Evolutionary conservation across 2,888 invertebrate genomes (phyloP).

Genomic region (Sepioteuthis lessoniana): DNA sequence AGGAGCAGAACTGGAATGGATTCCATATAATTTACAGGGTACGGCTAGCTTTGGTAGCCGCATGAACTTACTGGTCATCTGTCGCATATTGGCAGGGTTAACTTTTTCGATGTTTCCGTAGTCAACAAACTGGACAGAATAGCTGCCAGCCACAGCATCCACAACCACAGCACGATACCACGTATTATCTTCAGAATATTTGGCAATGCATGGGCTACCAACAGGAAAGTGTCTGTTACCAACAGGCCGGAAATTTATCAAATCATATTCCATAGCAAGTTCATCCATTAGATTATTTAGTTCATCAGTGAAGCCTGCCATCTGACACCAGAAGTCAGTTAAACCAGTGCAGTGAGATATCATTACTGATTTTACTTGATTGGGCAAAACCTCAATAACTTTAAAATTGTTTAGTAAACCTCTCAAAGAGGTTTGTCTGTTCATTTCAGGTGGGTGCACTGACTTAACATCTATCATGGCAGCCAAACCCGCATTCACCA

Average conservation of each 20-base stretch:
- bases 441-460: background rate
- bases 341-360: background rate
- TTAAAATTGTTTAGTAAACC: background rate
- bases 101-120: conserved; percentile 69
- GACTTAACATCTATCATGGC: background rate
- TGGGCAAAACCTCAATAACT: background rate
- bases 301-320: conserved; percentile 52
- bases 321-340: conserved; percentile 63
- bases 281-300: conserved; percentile 61
- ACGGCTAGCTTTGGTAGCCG: conserved; percentile 62
- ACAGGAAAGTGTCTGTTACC: background rate
- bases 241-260: conserved; percentile 46
- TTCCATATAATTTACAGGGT: conserved; percentile 50
- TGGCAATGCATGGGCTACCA: conserved; percentile 58
- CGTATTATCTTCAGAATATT: conserved; percentile 61
- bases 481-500: conserved; percentile 18
- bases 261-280: conserved; percentile 59
- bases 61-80: conserved; percentile 58
- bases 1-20: background rate
- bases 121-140: conserved; percentile 71
- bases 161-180: conserved; percentile 68
- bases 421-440: background rate
- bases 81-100: conserved; percentile 57
- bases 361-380: background rate
- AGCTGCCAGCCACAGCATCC: conserved; percentile 53